These are phyloP conservation scores for Gephyroberyx darwinii DNA, from an alignment of 2,797 vertebrate species.

Conservation along the genomic window DNA sequence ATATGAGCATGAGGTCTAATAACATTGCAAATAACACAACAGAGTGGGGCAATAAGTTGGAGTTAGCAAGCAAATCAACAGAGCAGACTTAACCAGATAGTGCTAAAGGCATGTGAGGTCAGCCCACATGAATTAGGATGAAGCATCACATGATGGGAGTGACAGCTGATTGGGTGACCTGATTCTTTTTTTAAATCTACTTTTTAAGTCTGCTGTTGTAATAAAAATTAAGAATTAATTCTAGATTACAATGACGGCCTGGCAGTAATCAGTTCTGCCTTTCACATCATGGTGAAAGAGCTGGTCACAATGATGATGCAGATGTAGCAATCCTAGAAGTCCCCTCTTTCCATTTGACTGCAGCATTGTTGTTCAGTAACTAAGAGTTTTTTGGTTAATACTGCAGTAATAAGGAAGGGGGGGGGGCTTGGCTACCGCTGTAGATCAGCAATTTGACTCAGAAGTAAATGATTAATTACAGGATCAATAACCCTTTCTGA, in stretches of 20 bases:
- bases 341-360: slow-evolving; percentile 3
- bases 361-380: background rate
- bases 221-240: background rate
- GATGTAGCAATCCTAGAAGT: slow-evolving; percentile 1
- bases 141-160: slow-evolving; percentile 62
- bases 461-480: background rate
- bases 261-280: slow-evolving; percentile 5
- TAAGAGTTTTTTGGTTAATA: background rate
- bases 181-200: slow-evolving; percentile 7
- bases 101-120: slow-evolving; percentile 57
- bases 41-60: slow-evolving; percentile 26
- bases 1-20: background rate
- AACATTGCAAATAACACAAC: slow-evolving; percentile 25
- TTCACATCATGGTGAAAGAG: background rate
- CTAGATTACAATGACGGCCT: slow-evolving; percentile 4
- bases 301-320: background rate
- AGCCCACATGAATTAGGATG: slow-evolving; percentile 63
- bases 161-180: slow-evolving; percentile 24
- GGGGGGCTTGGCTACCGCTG: background rate
- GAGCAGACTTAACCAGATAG: slow-evolving; percentile 49
- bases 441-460: background rate
- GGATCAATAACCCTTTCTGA: too few species aligned
- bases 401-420: background rate
- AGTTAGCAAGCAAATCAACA: slow-evolving; percentile 35
- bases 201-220: slow-evolving; percentile 19